Conservation (phyloP, 1,140 invertebrate genomes). For the Steinernema feltiae region DNA sequence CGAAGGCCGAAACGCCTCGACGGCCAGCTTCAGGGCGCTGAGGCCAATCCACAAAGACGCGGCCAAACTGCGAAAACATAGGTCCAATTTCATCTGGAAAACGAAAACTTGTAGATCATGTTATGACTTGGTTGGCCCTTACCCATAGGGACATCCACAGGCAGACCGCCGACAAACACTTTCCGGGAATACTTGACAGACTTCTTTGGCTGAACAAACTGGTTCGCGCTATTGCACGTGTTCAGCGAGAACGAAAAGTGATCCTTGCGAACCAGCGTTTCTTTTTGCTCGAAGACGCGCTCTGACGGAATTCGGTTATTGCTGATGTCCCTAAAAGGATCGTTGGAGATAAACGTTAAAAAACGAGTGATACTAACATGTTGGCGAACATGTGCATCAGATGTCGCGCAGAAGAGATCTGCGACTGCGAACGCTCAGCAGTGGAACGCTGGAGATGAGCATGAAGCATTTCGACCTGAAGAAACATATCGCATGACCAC, state of each 20-base stretch:
- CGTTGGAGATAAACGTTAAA: no score
- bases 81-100: constrained; percentile 89
- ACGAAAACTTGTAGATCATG: neutral
- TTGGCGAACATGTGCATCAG: no score
- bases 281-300: no score
- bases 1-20: neutral
- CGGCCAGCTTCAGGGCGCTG: constrained; percentile 82
- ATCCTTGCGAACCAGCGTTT: neutral
- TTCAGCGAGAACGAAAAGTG: neutral
- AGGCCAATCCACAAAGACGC: constrained; percentile 94
- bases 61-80: constrained; percentile 91
- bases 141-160: constrained; percentile 97
- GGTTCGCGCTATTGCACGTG: neutral
- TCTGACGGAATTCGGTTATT: no score
- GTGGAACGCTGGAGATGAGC: no score
- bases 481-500: no score
- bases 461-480: no score
- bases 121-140: constrained; percentile 19
- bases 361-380: no score
- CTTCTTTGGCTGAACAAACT: neutral
- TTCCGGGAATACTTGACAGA: constrained; percentile 74
- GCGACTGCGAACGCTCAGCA: no score
- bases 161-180: constrained; percentile 94
- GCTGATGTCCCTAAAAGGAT: no score
- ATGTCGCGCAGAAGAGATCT: no score